phyloP scores from a whole-genome alignment of 2,888 invertebrate genomes.

The Invenusta paracnida region DNA sequence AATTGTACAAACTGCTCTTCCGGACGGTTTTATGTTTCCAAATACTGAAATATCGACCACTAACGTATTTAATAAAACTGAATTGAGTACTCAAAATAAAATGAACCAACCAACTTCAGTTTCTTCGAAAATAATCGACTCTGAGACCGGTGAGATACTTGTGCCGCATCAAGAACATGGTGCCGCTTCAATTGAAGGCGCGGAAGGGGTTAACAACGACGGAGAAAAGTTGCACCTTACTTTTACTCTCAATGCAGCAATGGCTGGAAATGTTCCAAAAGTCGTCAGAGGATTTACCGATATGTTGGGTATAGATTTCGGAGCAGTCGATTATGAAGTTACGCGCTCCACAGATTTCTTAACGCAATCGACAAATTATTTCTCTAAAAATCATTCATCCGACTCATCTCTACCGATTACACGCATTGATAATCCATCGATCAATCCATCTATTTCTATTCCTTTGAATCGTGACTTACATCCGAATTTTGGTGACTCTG shows the following conservation, averaged over 20 bases:
- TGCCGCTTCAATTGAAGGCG: background rate
- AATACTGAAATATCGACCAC: background rate
- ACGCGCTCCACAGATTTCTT: background rate
- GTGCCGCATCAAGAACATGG: background rate
- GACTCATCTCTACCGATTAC: background rate
- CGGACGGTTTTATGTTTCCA: background rate
- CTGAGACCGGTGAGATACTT: constrained; percentile 24
- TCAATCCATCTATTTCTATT: background rate
- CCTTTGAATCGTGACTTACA: background rate
- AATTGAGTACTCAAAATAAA: background rate
- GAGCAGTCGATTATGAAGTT: constrained; percentile 34
- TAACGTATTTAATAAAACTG: background rate
- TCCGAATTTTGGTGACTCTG: too few relatives aligned
- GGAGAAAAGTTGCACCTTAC: constrained; percentile 32
- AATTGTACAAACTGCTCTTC: constrained; percentile 1
- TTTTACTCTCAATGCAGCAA: constrained; percentile 34
- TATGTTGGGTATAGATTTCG: constrained; percentile 36
- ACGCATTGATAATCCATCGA: background rate
- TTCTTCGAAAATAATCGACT: background rate
- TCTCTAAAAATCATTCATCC: background rate
- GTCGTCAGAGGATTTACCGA: constrained; percentile 30
- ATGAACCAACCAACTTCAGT: background rate
- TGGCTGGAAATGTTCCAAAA: constrained; percentile 32
- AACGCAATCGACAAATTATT: background rate
- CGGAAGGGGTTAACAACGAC: background rate